Percentiles rank a stretch among this genome's conserved stretches.
These are phyloP conservation scores for Torymus auratus DNA, from an alignment of 2,888 invertebrate species.

Conservation along the genomic window DNA sequence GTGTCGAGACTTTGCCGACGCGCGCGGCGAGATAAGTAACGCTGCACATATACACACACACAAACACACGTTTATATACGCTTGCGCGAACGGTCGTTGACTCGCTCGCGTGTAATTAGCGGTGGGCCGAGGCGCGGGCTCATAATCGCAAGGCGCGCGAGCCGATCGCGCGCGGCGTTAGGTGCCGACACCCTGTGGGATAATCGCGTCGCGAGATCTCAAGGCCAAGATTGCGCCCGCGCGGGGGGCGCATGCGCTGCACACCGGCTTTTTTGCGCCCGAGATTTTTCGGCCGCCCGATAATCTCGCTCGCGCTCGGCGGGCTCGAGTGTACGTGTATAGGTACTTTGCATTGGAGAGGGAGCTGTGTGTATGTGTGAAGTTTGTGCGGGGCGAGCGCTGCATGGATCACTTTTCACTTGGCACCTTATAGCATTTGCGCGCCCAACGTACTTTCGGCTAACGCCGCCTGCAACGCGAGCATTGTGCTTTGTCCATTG, in stretches of 20 bases:
- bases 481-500: not conserved
- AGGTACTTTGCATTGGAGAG: not conserved
- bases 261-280: too few relatives aligned
- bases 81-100: slow-evolving; percentile 4
- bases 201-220: not conserved
- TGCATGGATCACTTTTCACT: slow-evolving; percentile 40
- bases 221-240: not conserved
- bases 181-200: not conserved
- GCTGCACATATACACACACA: too few relatives aligned
- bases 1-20: not conserved
- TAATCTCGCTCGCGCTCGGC: not conserved
- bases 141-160: slow-evolving; percentile 10
- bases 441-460: not conserved
- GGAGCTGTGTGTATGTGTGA: not conserved
- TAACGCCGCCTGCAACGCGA: not conserved
- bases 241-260: too few relatives aligned
- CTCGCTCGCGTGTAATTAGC: slow-evolving; percentile 39
- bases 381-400: not conserved
- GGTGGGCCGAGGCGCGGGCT: not conserved
- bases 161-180: slow-evolving; percentile 6
- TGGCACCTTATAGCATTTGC: slow-evolving; percentile 26
- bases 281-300: slow-evolving; percentile 39
- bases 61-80: too few relatives aligned
- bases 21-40: not conserved
- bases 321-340: not conserved